phyloP scores from a whole-genome alignment of 2,888 invertebrate species.

The Acanthopleura granulata region DNA sequence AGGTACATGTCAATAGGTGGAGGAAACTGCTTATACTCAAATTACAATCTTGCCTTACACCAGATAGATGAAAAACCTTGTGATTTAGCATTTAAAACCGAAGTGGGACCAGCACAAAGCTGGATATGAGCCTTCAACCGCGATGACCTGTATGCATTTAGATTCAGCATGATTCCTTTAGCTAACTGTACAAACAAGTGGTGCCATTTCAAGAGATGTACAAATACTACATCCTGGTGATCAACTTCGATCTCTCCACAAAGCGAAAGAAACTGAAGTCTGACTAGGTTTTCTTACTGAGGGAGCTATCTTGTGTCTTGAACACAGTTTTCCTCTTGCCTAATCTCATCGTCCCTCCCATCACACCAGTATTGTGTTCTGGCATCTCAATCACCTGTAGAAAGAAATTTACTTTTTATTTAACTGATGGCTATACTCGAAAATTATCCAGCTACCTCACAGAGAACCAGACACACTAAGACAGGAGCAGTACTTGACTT shows the following conservation, averaged over 20 bases:
- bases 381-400: slow-evolving; percentile 93
- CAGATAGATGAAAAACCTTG: no score
- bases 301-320: slow-evolving; percentile 71
- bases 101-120: no score
- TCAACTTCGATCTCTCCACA: neutral
- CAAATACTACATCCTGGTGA: no score
- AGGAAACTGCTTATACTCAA: no score
- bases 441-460: neutral
- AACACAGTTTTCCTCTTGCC: slow-evolving; percentile 93
- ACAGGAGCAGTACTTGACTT: neutral
- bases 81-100: no score
- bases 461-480: neutral
- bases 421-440: neutral
- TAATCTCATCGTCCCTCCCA: slow-evolving; percentile 97
- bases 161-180: no score
- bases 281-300: slow-evolving; percentile 64
- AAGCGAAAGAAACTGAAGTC: neutral
- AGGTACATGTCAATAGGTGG: no score
- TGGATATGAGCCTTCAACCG: no score
- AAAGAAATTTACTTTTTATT: neutral
- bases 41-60: no score
- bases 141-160: no score
- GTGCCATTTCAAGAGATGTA: no score
- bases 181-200: no score
- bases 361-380: slow-evolving; percentile 90